Conservation (phyloP, 2,888 invertebrate genomes). For the Aporophyla lueneburgensis region DNA sequence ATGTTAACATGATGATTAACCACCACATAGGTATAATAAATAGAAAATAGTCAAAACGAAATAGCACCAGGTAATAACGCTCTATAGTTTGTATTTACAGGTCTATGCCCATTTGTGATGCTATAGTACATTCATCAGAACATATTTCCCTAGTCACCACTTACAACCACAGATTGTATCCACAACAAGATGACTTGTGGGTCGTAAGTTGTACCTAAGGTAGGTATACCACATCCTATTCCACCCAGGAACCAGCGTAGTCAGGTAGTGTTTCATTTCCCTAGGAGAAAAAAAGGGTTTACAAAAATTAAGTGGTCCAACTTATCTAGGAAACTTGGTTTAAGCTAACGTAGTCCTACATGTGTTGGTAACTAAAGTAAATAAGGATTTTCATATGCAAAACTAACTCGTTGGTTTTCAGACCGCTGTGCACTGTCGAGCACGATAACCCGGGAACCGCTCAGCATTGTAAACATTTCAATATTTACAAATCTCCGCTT, state of each 20-base stretch:
- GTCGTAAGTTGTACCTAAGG: background rate
- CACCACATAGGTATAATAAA: too few species aligned
- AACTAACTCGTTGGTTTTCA: constrained; percentile 57
- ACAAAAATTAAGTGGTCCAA: background rate
- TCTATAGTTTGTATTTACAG: too few species aligned
- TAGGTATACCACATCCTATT: background rate
- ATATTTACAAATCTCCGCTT: constrained; percentile 67
- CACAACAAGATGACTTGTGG: constrained; percentile 5
- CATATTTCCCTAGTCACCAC: constrained; percentile 32
- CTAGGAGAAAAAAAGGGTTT: constrained; percentile 1
- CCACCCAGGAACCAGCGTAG: background rate
- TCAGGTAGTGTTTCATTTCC: background rate
- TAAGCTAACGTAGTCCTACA: background rate
- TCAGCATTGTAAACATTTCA: constrained; percentile 67
- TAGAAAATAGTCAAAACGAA: too few species aligned
- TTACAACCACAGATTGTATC: constrained; percentile 9
- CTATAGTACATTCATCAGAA: constrained; percentile 18
- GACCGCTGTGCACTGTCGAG: constrained; percentile 41
- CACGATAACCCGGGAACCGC: constrained; percentile 65
- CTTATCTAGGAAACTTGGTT: constrained; percentile 19
- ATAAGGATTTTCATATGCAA: constrained; percentile 70
- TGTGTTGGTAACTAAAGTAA: constrained; percentile 48
- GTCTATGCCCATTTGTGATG: too few species aligned
- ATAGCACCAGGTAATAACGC: too few species aligned
- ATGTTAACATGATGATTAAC: too few species aligned